Percentiles rank a stretch among this genome's conserved stretches.
Evolutionary conservation across 2,113 vertebrate genomes (phyloP).

Genomic region (Serilophus lunatus): DNA sequence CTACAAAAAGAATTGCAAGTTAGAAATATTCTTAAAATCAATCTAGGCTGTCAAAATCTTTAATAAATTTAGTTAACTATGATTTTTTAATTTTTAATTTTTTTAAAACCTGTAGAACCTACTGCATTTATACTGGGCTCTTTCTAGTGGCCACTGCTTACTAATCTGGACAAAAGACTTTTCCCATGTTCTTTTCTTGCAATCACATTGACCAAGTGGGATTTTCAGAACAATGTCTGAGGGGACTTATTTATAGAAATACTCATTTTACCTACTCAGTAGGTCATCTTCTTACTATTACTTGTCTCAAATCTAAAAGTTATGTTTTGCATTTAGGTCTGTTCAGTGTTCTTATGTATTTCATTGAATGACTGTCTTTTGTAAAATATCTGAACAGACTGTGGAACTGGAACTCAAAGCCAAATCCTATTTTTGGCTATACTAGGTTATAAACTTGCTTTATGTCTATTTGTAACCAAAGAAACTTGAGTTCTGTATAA

Average conservation of each 20-base stretch:
- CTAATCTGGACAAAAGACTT: not conserved
- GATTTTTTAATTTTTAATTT: not conserved
- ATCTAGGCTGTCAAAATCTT: not conserved
- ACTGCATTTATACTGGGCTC: not conserved
- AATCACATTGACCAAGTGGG: not conserved
- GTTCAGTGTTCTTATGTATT: not conserved
- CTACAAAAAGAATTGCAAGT: not conserved
- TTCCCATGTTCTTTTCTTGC: not conserved
- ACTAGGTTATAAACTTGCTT: not conserved
- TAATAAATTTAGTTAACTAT: not conserved
- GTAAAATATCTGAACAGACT: not conserved
- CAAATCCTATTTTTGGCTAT: not conserved
- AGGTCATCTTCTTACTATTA: not conserved
- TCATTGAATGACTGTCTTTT: not conserved
- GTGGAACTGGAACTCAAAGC: not conserved
- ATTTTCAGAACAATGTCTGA: not conserved
- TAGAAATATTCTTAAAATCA: not conserved
- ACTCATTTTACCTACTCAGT: not conserved
- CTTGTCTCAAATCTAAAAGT: not conserved
- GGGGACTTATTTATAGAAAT: not conserved
- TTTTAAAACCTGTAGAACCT: fast-evolving
- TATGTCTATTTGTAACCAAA: not conserved
- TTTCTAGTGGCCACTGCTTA: not conserved
- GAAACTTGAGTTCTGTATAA: not conserved
- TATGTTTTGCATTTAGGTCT: not conserved